Evolutionary conservation across 2,888 invertebrate genomes (phyloP).

Genomic region (Tuta absoluta): DNA sequence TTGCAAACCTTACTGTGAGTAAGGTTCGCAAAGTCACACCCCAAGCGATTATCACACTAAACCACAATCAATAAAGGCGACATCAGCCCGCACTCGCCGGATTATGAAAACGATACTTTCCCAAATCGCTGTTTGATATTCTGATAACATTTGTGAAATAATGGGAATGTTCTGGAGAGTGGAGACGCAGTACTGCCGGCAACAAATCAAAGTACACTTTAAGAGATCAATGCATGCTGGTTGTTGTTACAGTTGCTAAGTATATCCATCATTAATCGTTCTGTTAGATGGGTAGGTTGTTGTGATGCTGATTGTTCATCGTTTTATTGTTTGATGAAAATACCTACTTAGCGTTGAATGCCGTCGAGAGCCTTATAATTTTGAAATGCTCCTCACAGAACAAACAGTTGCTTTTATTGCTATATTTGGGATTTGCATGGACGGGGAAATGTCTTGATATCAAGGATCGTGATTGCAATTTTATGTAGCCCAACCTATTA

Average conservation of each 20-base stretch:
- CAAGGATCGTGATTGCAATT: no score
- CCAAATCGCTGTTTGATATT: slow-evolving; percentile 69
- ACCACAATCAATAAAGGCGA: slow-evolving; percentile 40
- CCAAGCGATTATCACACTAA: slow-evolving; percentile 51
- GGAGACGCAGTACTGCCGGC: slow-evolving; percentile 55
- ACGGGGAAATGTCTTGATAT: no score
- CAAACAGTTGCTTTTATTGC: slow-evolving; percentile 40
- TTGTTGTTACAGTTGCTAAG: no score
- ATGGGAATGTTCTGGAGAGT: slow-evolving; percentile 61
- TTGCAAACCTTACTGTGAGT: slow-evolving; percentile 48
- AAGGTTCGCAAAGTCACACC: no score
- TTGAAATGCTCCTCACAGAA: slow-evolving; percentile 40
- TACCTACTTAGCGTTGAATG: slow-evolving; percentile 46
- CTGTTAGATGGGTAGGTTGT: no score
- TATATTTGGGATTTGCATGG: slow-evolving; percentile 31
- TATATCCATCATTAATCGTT: no score
- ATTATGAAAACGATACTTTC: slow-evolving; percentile 43
- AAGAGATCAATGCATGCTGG: no score
- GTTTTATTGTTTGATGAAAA: slow-evolving; percentile 62
- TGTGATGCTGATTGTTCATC: no score
- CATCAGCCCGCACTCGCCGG: slow-evolving; percentile 35
- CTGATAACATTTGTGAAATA: slow-evolving; percentile 72
- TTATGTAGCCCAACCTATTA: no score
- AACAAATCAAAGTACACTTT: no score
- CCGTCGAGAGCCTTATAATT: slow-evolving; percentile 43